Percentiles rank a stretch among this genome's conserved stretches.
phyloP scores from a whole-genome alignment of 1,140 invertebrate species.

The Lamellibrachia luymesi region DNA sequence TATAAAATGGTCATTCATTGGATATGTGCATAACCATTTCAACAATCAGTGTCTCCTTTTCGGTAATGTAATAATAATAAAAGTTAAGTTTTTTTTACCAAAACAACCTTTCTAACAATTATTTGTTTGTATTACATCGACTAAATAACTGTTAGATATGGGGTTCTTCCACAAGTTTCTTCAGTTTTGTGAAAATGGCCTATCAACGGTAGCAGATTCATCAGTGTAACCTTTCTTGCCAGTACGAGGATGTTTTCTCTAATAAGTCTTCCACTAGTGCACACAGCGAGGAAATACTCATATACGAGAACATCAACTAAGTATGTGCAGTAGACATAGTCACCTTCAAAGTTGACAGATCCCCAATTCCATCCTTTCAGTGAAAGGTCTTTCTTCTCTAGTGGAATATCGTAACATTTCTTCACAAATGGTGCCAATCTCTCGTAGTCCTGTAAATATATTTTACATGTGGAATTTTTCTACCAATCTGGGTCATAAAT shows the following conservation, averaged over 20 bases:
- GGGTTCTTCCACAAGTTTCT: no score
- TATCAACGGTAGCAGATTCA: no score
- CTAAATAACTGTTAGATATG: neutral
- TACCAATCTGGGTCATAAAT: neutral
- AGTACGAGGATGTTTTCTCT: no score
- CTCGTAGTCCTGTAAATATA: slow-evolving; percentile 67
- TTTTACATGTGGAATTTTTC: neutral
- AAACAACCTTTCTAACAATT: no score
- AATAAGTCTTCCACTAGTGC: neutral
- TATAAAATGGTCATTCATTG: no score
- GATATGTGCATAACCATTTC: no score
- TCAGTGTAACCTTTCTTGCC: no score
- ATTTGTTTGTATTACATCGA: no score
- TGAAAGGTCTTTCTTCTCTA: slow-evolving; percentile 77
- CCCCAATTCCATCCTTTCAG: slow-evolving; percentile 99
- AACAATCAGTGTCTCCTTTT: no score
- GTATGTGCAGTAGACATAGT: neutral
- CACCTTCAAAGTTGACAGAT: slow-evolving; percentile 85
- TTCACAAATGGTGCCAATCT: slow-evolving; percentile 63
- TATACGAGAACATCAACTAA: neutral
- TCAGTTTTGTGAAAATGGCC: no score
- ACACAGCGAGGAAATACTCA: neutral
- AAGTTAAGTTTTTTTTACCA: neutral
- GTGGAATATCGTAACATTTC: slow-evolving; percentile 71
- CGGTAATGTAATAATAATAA: neutral